phyloP scores from a whole-genome alignment of 2,888 invertebrate species.

The Graphium colonna region DNA sequence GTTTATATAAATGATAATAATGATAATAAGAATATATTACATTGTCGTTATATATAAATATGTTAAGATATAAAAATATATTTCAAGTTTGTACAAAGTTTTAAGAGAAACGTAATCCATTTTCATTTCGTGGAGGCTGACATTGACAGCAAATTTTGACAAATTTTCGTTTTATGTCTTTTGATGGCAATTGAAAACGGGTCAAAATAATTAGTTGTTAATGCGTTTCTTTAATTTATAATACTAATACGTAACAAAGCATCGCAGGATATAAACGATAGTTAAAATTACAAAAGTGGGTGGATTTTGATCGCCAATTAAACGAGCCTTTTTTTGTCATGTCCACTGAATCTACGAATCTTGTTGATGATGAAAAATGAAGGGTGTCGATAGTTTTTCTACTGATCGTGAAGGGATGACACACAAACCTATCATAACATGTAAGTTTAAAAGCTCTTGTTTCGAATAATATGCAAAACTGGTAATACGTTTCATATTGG shows the following conservation, averaged over 20 bases:
- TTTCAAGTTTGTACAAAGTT: constrained; percentile 26
- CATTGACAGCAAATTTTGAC: constrained; percentile 56
- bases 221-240: constrained; percentile 22
- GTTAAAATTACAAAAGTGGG: constrained; percentile 54
- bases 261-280: not conserved
- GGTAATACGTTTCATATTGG: not conserved
- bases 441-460: constrained; percentile 67
- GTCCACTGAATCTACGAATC: constrained; percentile 55
- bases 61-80: not conserved
- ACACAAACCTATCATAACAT: constrained; percentile 86
- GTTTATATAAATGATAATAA: not conserved
- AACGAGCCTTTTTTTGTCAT: constrained; percentile 55
- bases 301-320: constrained; percentile 55
- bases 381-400: constrained; percentile 76
- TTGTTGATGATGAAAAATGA: constrained; percentile 80
- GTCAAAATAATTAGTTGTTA: constrained; percentile 35
- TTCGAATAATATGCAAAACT: constrained; percentile 9
- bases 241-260: constrained; percentile 2
- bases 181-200: constrained; percentile 41
- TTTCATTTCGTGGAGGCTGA: constrained; percentile 53
- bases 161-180: constrained; percentile 48
- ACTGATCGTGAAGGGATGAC: constrained; percentile 81
- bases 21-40: not conserved
- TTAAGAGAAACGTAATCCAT: constrained; percentile 34
- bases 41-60: too few species aligned